Conservation (phyloP, 2,113 vertebrate genomes). For the Bungarus multicinctus region DNA sequence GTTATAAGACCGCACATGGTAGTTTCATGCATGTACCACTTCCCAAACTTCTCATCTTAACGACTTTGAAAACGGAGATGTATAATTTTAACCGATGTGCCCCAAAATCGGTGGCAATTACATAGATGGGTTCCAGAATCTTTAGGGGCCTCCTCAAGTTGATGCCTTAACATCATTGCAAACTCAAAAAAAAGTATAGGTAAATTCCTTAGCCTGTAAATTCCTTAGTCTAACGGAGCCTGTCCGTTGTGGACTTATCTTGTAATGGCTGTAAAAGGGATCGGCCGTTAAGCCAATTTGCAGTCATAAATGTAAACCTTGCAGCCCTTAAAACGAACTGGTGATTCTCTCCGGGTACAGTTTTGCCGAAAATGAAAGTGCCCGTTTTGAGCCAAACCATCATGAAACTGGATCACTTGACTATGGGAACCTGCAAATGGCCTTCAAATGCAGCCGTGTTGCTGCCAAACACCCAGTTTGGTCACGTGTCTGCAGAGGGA, state of each 20-base stretch:
- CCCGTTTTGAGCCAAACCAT: not conserved
- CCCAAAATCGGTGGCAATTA: not conserved
- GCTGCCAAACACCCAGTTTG: too few relatives aligned
- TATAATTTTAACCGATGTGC: not conserved
- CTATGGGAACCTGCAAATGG: not conserved
- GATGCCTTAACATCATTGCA: not conserved
- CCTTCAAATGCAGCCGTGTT: not conserved
- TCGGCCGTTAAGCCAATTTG: not conserved
- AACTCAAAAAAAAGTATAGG: not conserved
- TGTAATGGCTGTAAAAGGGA: not conserved
- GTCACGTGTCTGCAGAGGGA: not conserved
- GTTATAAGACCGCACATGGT: not conserved
- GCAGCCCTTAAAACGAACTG: not conserved
- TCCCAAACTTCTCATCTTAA: not conserved
- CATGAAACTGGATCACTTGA: fast-evolving
- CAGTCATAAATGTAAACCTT: not conserved
- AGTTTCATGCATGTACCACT: not conserved
- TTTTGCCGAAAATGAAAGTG: not conserved
- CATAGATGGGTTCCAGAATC: not conserved
- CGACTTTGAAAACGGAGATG: not conserved
- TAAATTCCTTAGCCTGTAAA: not conserved
- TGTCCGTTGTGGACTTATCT: not conserved
- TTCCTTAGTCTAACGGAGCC: too few relatives aligned
- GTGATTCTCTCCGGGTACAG: not conserved
- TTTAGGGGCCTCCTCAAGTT: not conserved